Evolutionary conservation across 2,113 vertebrate species (phyloP), one percentile per base, ranked within the genome.

Genomic region (Aegithalos caudatus): DNA sequence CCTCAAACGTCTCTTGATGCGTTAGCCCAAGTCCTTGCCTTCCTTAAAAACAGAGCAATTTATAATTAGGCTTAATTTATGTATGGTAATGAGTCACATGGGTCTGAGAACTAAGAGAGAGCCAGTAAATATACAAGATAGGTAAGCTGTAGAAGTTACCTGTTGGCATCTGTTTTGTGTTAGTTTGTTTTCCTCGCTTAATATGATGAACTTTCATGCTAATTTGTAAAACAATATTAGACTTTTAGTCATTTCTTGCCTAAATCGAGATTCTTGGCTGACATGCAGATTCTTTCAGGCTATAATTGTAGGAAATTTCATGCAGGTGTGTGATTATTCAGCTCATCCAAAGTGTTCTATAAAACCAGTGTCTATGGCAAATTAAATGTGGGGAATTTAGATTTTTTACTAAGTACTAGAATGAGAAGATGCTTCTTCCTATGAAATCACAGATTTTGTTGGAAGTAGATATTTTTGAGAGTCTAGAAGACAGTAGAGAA

Each of bases 241-340:
- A 84, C 20, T 64, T 92, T 15, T 42, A 91, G 65, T 79, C 0
- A 69, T 94, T 95, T 89, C 51, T 80, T 91, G 64, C 90, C 44
- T 86, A 78, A 66, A 95, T 97, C 58, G 86, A 92, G 90, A 95
- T 93, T 95, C 78, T 94, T 97, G 54, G 86, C 69, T 95, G 88
- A 91, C 48, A 73, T 29, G 53, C 90, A 79, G 48, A 81, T 88
- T 93, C 79, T 77, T 94, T 82, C 27, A 79, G 89, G 87, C 51
- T 66, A 29, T 86, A 90, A 67, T 76, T 42, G 84, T 65, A 42
- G 88, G 91, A 94, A 95, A 96, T 97, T 94, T 95, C 81, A 58
- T 90, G 85, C 88, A 97, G 88, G 94, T 97, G 71, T 97, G 91
- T 91, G 67, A 97, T 96, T 94, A 92, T 97, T 96, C 87, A 94